Evolutionary conservation across 2,113 vertebrate species (phyloP).

Genomic region (Serilophus lunatus): DNA sequence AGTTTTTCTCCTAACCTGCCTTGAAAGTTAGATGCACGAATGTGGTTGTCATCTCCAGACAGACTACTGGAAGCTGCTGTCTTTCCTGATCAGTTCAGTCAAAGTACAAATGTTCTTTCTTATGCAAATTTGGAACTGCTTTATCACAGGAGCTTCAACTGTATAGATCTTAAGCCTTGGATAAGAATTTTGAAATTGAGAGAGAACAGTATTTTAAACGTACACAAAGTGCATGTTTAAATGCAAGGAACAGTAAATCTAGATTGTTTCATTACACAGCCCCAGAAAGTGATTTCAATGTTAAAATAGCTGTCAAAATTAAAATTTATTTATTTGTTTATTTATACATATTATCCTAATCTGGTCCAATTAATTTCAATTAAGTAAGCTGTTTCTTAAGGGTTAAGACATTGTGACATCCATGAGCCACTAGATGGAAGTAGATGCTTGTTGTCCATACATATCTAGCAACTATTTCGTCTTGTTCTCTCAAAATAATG

Average conservation of each 20-base stretch:
- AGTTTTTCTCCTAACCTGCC: background rate
- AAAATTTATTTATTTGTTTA: too few relatives aligned
- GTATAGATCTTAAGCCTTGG: background rate
- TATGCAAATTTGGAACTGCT: background rate
- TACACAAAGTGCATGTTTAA: background rate
- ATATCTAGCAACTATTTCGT: background rate
- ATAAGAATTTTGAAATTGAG: background rate
- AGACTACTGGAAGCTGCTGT: background rate
- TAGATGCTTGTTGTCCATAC: background rate
- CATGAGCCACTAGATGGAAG: constrained; percentile 68
- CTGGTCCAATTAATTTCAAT: background rate
- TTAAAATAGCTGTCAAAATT: background rate
- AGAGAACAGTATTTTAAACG: background rate
- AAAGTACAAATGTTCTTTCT: background rate
- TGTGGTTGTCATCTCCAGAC: background rate
- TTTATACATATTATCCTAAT: background rate
- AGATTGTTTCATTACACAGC: background rate
- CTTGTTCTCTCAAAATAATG: background rate
- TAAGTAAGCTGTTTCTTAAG: background rate
- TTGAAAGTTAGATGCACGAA: background rate
- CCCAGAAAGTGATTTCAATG: background rate
- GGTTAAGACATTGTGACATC: background rate
- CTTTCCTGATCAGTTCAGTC: background rate
- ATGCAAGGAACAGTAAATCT: background rate
- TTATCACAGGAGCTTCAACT: background rate